These are phyloP conservation scores for Macrosoma leucophasiata DNA, from an alignment of 2,888 invertebrate species.

Conservation along the genomic window DNA sequence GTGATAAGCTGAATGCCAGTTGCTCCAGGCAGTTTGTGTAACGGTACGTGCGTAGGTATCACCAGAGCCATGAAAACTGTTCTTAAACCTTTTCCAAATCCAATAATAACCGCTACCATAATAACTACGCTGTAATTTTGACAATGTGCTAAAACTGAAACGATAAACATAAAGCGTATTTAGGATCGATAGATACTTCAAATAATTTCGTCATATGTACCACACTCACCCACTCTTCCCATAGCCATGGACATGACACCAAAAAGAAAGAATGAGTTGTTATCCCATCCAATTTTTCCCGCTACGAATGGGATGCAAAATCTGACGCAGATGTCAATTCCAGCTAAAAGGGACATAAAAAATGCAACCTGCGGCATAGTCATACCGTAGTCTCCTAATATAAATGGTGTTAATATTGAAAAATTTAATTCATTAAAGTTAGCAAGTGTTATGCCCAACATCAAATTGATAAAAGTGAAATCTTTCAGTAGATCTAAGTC, in stretches of 20 bases:
- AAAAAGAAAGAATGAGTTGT: slow-evolving; percentile 81
- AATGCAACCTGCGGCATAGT: slow-evolving; percentile 77
- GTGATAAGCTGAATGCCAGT: slow-evolving; percentile 81
- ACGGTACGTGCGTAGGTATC: slow-evolving; percentile 81
- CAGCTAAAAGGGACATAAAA: slow-evolving; percentile 81
- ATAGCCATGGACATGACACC: slow-evolving; percentile 80
- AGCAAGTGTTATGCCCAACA: slow-evolving; percentile 82
- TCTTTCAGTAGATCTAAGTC: slow-evolving; percentile 82
- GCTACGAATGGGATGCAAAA: slow-evolving; percentile 82
- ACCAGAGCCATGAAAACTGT: slow-evolving; percentile 85
- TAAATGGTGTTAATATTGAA: slow-evolving; percentile 82
- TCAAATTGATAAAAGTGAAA: slow-evolving; percentile 80
- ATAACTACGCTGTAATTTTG: slow-evolving; percentile 74
- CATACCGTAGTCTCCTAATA: slow-evolving; percentile 80
- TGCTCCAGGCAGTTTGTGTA: slow-evolving; percentile 81
- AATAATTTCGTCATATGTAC: too few relatives aligned
- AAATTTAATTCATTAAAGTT: slow-evolving; percentile 84
- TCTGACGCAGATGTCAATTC: slow-evolving; percentile 78
- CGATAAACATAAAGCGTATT: slow-evolving; percentile 23
- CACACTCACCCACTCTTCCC: slow-evolving; percentile 77
- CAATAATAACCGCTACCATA: slow-evolving; percentile 78
- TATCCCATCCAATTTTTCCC: slow-evolving; percentile 81
- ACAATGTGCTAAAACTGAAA: slow-evolving; percentile 77
- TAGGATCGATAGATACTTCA: neutral
- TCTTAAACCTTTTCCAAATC: slow-evolving; percentile 81